Conservation (phyloP, 2,888 invertebrate species). For the Gryllus longicercus region DNA sequence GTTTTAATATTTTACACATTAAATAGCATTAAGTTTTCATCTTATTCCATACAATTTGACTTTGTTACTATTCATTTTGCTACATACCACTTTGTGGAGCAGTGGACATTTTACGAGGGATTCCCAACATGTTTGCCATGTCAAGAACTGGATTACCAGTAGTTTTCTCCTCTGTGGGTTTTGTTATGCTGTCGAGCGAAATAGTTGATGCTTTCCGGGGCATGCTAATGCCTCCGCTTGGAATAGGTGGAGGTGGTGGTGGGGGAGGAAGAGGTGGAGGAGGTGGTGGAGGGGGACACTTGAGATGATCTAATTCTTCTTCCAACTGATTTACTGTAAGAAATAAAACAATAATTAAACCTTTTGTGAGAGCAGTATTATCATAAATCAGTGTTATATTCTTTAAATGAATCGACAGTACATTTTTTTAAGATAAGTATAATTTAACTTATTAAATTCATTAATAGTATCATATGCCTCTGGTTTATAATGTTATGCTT, state of each 20-base stretch:
- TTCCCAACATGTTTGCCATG: slow-evolving; percentile 59
- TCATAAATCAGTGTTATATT: no score
- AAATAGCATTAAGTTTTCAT: background rate
- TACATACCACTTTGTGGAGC: background rate
- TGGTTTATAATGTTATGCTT: no score
- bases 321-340: slow-evolving; percentile 39
- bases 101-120: slow-evolving; percentile 56
- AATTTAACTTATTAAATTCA: no score
- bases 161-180: slow-evolving; percentile 33
- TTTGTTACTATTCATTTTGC: background rate
- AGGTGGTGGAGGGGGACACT: slow-evolving; percentile 47
- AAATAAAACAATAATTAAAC: background rate
- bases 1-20: background rate
- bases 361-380: no score
- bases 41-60: no score
- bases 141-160: slow-evolving; percentile 47
- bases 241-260: slow-evolving; percentile 41
- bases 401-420: no score
- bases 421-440: no score
- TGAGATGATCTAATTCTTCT: slow-evolving; percentile 43
- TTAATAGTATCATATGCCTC: no score
- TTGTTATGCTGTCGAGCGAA: slow-evolving; percentile 42
- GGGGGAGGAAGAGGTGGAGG: slow-evolving; percentile 46
- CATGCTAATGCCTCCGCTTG: slow-evolving; percentile 27
- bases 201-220: slow-evolving; percentile 36